A percentile compares a stretch with the other conserved stretches of the same genome.
Conservation (phyloP, 2,888 invertebrate genomes). For the Drosophila prostipennis region DNA sequence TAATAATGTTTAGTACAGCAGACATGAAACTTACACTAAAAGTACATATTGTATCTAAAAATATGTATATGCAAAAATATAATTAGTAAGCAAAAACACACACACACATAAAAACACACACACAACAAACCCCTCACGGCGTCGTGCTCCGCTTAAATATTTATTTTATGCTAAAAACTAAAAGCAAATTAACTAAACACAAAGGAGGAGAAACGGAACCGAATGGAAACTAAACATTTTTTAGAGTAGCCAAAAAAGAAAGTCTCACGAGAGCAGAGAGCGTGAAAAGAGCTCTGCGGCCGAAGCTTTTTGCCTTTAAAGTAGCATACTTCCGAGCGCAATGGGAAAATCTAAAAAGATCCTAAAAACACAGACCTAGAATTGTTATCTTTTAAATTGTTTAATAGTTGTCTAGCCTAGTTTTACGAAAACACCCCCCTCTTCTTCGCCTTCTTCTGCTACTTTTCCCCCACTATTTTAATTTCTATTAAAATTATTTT, state of each 20-base stretch:
- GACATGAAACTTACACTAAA: conserved; percentile 62
- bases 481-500: conserved; percentile 35
- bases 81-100: conserved; percentile 44
- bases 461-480: conserved; percentile 26
- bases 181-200: conserved; percentile 40
- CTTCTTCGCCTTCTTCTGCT: conserved; percentile 4
- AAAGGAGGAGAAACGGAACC: conserved; percentile 15
- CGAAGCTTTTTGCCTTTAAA: conserved; percentile 44
- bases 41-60: conserved; percentile 40
- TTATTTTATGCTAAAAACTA: conserved; percentile 68
- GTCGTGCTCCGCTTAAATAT: conserved; percentile 58
- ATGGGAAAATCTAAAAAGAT: neutral
- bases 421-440: conserved; percentile 23
- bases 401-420: conserved; percentile 43
- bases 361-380: conserved; percentile 31
- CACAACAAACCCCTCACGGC: conserved; percentile 49
- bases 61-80: conserved; percentile 45
- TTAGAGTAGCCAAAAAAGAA: conserved; percentile 42
- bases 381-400: conserved; percentile 47
- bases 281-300: conserved; percentile 13
- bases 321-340: conserved; percentile 40
- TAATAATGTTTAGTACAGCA: conserved; percentile 62
- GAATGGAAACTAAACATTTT: conserved; percentile 39
- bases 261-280: conserved; percentile 22
- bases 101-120: conserved; percentile 15